A percentile compares a stretch with the other conserved stretches of the same genome.
phyloP scores from a whole-genome alignment of 53 echinoderm and acorn worm species.

The Hippasteria phrygiana region DNA sequence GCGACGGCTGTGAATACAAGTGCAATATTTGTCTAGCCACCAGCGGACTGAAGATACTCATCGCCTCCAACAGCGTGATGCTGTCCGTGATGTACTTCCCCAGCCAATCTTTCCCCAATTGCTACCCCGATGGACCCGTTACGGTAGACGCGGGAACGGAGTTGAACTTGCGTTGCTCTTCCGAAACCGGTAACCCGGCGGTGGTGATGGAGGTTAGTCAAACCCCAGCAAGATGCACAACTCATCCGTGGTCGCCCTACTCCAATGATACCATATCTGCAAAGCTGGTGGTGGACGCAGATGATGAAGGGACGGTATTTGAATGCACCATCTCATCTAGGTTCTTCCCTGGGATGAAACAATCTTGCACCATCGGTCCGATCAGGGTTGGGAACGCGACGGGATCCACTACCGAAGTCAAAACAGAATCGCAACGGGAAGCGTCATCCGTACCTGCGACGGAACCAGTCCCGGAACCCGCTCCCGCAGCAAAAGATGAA shows the following conservation, averaged over 20 bases:
- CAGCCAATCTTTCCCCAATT: conserved; percentile 10
- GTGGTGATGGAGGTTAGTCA: conserved; percentile 10
- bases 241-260: neutral
- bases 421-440: neutral
- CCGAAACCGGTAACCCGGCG: conserved; percentile 30
- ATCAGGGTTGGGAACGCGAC: neutral
- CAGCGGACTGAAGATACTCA: neutral
- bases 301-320: neutral
- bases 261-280: neutral
- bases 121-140: conserved; percentile 17
- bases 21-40: neutral
- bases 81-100: conserved; percentile 49
- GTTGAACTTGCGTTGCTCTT: conserved; percentile 34
- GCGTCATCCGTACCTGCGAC: neutral
- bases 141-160: conserved; percentile 2
- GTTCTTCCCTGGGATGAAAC: neutral
- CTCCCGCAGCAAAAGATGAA: neutral
- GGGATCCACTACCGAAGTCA: neutral
- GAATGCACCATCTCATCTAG: neutral
- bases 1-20: neutral
- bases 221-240: neutral
- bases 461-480: neutral
- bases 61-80: neutral
- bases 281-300: neutral
- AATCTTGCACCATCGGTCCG: conserved; percentile 23